Base-by-base conservation (phyloP, 2,113 vertebrate species). In the Sapayoa aenigma region DNA sequence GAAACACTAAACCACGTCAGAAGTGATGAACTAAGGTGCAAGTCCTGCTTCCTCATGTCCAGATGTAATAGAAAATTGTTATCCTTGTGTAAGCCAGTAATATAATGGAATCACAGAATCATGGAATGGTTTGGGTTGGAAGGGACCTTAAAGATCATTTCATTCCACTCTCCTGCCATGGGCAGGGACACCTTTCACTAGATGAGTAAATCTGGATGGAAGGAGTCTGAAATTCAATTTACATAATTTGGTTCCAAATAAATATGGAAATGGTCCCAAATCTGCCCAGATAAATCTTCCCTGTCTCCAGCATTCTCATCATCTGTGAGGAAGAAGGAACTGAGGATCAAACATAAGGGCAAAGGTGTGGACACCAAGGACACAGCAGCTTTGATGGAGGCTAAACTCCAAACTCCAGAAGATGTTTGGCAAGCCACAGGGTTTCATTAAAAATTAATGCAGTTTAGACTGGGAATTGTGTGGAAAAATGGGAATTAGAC, bases 21-120 rank as follows among this genome's bases (percentile, higher is more conserved):
- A 91, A 95, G 74, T 41, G 74, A 28, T 63, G 78, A 12, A 27
- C 75, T 2, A 47, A 78, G 52, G 68, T 78, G 28, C 93, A 91
- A 83, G 88, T 92, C 69, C 93, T 65, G n/a, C 35, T 79, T 90
- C 5, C 4, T 44, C 28, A 3, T 15, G 60, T 76, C 44, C 58
- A 76, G 56, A 22, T 79, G 77, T 35, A 65, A 94, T 53, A 76
- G 91, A 81, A 94, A 81, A 89, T 56, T 55, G 25, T 96, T 83
- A 75, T 56, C 78, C 89, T 71, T 50, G 71, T 67, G 83, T 81
- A 85, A 93, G 60, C 75, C 4, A 4, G 62, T 60, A 31, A 86
- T 23, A 1, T 19, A 10, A 16, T 37, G 63, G 63, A 37, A 56
- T 56, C 18, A 2, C 10, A 5, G 27, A 69, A 19, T 35, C 18